These are phyloP conservation scores for Lipophrys pholis DNA, from an alignment of 2,113 vertebrate species.

Conservation along the genomic window DNA sequence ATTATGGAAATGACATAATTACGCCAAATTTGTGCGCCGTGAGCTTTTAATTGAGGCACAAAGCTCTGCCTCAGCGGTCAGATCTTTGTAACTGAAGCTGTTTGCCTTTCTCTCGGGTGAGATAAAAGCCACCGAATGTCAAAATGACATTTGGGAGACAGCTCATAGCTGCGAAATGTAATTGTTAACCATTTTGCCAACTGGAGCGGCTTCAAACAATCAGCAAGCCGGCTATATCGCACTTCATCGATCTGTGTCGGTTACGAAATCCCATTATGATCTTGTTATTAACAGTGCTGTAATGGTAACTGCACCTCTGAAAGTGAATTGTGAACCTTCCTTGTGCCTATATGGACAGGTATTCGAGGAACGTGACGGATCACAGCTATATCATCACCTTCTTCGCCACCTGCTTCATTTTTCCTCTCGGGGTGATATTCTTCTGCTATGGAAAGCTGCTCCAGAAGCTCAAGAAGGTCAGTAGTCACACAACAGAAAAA, in stretches of 20 bases:
- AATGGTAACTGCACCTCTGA: not conserved
- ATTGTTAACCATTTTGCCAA: constrained; percentile 3
- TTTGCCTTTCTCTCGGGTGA: constrained; percentile 14
- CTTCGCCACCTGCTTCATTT: constrained; percentile 88
- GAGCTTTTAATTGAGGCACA: constrained; percentile 33
- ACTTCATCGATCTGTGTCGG: not conserved
- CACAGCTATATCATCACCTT: constrained; percentile 89
- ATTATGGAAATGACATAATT: constrained; percentile 52
- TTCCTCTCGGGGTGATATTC: constrained; percentile 88
- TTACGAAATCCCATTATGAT: not conserved
- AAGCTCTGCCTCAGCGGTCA: constrained; percentile 51
- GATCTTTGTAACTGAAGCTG: constrained; percentile 41
- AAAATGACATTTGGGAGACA: constrained; percentile 31
- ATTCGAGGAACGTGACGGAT: constrained; percentile 83
- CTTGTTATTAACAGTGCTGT: not conserved
- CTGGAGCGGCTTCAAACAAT: not conserved
- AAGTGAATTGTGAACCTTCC: not conserved
- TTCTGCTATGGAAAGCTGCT: constrained; percentile 90
- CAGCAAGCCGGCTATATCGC: not conserved
- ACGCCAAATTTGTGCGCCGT: constrained; percentile 25
- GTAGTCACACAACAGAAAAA: constrained; percentile 6
- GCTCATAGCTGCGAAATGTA: constrained; percentile 11
- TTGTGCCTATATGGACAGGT: constrained; percentile 78
- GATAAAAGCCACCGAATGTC: constrained; percentile 49
- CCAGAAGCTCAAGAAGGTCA: constrained; percentile 88